Evolutionary conservation across 2,113 vertebrate genomes (phyloP), one percentile per base, ranked within the genome.

Genomic region (Forbesichthys papilliferus): DNA sequence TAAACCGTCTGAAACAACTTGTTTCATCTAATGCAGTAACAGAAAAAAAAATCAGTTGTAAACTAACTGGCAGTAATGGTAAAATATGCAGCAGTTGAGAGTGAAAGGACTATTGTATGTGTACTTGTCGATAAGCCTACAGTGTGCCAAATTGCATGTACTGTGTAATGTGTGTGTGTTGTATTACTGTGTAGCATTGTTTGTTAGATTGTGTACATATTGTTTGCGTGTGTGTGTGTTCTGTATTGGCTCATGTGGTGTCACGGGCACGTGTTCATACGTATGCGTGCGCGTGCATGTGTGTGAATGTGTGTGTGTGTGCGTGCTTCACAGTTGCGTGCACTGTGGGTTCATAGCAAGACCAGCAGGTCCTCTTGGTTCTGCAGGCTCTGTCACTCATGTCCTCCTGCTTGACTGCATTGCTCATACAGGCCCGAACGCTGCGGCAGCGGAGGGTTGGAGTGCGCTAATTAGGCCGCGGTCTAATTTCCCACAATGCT

Each of bases 401-500:
- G 94, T 94, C 92, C 93, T 94, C 91, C 78, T 94, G 95, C 94
- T 92, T 94, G 93, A 95, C 93, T 95, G 93, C 93, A 88, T 88
- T 95, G 94, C 94, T 95, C 92, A 95, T 88, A 91, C 94, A 94
- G 91, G 93, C 96, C 27, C 96, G 94, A 96, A 98, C 95, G 89
- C 77, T 79, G 92, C 91, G 88, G 90, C 87, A 93, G 95, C 96
- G 96, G 96, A 95, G 94, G 92, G 91, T 95, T 95, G 92, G 93
- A 94, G 92, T 92, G 92, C 91, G 94, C 96, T 99, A 97, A 98
- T 95, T 98, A 95, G 95, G 93, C 92, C 93, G 92, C 91, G 92
- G 93, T 94, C 94, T 96, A 96, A 97, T 98, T 98, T 96, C 93
- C 93, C 93, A 94, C 92, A 95, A 95, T 94, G 94, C 91, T 95